Base-by-base conservation (phyloP, 2,113 vertebrate genomes). In the Larimichthys polyactis region DNA sequence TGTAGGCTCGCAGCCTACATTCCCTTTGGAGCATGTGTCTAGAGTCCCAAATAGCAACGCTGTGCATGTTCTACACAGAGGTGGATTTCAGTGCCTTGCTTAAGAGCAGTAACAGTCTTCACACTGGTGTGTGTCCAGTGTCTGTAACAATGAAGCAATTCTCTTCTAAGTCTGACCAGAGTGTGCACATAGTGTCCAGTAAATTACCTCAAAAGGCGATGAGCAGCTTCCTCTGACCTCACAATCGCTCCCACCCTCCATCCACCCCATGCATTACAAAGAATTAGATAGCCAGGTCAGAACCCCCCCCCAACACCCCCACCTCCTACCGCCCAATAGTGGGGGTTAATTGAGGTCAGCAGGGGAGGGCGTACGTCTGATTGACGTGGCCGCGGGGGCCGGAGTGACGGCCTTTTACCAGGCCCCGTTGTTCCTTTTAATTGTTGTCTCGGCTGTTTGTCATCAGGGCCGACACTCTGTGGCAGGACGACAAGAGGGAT, bases 271-370 rank as follows among this genome's bases (percentile, higher is more conserved):
- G 55, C 36, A 22, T 67, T 75, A 9, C 71, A 78, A 2, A 72
- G 62, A 79, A 22, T 67, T 19, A 75, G 79, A 71, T 36, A 77
- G 55, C 24, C 36, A 24, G 79, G 82, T 87, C 77, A 48, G 72
- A 22, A 1, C 10, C 24, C 43, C 16, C 14, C 20, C 16, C 19
- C 49, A 5, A 4, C 22, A 5, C 68, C 59, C 64, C 24, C 22
- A 11, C 65, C 52, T 27, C 51, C 54, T 5, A 3, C 16, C 36
- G 46, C 29, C 69, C 70, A 76, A 60, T 55, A 68, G 82, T 3
- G 20, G 85, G 87, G 91, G 93, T 93, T 94, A 93, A 94, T 93
- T 91, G 88, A 91, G 90, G 88, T 86, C 89, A 89, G 78, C n/a
- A 1, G 54, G 72, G 75, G 74, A 59, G 75, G 74, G 59, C 19